Percentiles rank a stretch among this genome's conserved stretches.
Evolutionary conservation across 2,113 vertebrate genomes (phyloP).

Genomic region (Petaurus breviceps): DNA sequence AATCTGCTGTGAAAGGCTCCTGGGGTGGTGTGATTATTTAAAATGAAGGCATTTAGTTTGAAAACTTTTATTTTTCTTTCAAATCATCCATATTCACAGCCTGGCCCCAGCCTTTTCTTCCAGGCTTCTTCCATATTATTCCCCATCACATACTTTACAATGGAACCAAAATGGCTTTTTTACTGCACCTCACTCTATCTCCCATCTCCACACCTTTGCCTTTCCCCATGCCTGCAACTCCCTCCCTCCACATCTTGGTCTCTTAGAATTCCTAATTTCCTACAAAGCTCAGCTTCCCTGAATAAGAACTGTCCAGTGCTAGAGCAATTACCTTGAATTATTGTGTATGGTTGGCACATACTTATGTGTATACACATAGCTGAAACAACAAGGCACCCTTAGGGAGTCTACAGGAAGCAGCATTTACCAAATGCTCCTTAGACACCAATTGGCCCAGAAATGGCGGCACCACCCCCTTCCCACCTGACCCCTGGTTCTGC

Average conservation of each 20-base stretch:
- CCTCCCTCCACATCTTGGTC: background rate
- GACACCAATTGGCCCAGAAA: background rate
- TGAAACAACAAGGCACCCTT: background rate
- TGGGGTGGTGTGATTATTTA: background rate
- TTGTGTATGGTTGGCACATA: background rate
- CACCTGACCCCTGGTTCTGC: background rate
- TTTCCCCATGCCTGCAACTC: background rate
- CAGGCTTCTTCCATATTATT: background rate
- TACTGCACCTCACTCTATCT: background rate
- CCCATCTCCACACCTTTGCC: background rate
- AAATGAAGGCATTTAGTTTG: background rate
- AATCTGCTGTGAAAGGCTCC: background rate
- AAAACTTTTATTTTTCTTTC: background rate
- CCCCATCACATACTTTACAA: background rate
- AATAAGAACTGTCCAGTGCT: no score
- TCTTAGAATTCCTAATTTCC: background rate
- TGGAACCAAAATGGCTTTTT: background rate
- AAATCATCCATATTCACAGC: background rate
- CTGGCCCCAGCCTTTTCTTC: background rate
- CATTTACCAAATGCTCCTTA: background rate
- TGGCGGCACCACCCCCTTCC: background rate
- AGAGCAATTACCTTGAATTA: background rate
- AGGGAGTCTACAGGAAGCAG: background rate
- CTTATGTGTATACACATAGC: background rate
- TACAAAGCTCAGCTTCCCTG: background rate